Conservation (phyloP, 2,113 vertebrate species). For the Microtus pennsylvanicus region DNA sequence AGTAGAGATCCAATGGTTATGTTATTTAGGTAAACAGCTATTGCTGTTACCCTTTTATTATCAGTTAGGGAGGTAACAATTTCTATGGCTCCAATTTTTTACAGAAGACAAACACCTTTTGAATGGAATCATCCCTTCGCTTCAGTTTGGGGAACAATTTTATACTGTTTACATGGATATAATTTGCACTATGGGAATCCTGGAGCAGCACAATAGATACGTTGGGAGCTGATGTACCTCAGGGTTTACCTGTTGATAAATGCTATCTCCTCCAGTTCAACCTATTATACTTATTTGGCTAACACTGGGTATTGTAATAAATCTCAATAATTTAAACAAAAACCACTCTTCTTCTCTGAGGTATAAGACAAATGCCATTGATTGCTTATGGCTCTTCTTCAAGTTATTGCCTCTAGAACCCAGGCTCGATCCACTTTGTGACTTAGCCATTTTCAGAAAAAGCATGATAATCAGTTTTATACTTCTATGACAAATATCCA, state of each 20-base stretch:
- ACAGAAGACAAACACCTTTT: background rate
- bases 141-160: background rate
- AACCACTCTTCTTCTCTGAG: background rate
- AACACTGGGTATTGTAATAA: background rate
- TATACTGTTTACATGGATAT: background rate
- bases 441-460: background rate
- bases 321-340: background rate
- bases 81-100: background rate
- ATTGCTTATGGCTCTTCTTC: background rate
- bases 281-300: background rate
- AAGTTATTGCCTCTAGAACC: background rate
- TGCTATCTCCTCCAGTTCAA: background rate
- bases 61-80: background rate
- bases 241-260: background rate
- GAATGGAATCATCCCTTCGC: too few species aligned
- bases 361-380: background rate
- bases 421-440: background rate
- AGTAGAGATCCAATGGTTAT: constrained; percentile 7
- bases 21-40: background rate
- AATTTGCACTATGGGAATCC: background rate
- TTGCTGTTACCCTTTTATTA: background rate
- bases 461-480: background rate
- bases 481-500: background rate
- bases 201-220: background rate
- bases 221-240: background rate